A percentile compares a stretch with the other conserved stretches of the same genome.
phyloP scores from a whole-genome alignment of 2,113 vertebrate genomes.

The Proterorhinus semilunaris region DNA sequence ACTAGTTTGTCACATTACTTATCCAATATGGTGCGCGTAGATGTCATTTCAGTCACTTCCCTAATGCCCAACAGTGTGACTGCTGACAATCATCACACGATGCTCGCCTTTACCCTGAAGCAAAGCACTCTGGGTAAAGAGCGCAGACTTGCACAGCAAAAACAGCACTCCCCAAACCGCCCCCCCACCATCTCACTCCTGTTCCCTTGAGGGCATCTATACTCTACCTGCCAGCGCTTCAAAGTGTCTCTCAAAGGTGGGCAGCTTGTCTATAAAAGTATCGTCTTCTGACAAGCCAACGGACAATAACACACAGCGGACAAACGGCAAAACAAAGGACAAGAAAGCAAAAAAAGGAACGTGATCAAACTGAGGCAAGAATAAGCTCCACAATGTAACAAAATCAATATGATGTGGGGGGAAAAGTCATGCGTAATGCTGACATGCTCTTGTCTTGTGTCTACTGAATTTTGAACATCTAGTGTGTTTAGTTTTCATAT shows the following conservation, averaged over 20 bases:
- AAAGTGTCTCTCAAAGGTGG: conserved; percentile 86
- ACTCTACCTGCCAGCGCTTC: conserved; percentile 87
- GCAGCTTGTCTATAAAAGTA: conserved; percentile 90
- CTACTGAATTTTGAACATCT: too few relatives aligned
- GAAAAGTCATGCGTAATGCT: background rate
- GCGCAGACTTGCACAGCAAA: conserved; percentile 41
- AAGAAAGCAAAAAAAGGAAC: conserved; percentile 43
- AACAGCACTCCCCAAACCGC: conserved; percentile 19
- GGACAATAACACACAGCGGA: conserved; percentile 63
- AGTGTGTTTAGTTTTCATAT: background rate
- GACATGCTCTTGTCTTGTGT: too few relatives aligned
- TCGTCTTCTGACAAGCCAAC: conserved; percentile 87
- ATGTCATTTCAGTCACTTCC: conserved; percentile 7
- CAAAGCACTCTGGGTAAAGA: conserved; percentile 46
- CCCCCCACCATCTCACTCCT: background rate
- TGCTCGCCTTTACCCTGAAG: conserved; percentile 31
- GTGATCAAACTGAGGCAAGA: conserved; percentile 9
- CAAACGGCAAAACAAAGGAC: conserved; percentile 55
- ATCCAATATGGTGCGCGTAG: too few relatives aligned
- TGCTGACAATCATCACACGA: conserved; percentile 10
- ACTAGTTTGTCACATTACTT: too few relatives aligned
- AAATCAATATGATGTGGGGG: background rate
- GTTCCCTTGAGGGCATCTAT: conserved; percentile 36
- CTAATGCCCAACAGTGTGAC: conserved; percentile 32
- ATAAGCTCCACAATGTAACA: conserved; percentile 31